A percentile compares a stretch with the other conserved stretches of the same genome.
Conservation (phyloP, 2,888 invertebrate genomes). For the Tenthredo amoena region DNA sequence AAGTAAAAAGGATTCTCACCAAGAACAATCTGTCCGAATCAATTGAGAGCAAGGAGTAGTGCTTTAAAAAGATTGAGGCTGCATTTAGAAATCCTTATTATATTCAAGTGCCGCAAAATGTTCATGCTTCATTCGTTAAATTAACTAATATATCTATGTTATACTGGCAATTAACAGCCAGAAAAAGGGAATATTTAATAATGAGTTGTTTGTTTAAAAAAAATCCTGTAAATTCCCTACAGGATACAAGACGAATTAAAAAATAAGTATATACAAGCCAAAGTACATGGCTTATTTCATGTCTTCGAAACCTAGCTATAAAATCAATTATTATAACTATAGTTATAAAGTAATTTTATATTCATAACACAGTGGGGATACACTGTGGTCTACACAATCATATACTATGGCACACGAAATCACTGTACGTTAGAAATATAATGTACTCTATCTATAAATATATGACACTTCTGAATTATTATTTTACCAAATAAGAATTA, state of each 20-base stretch:
- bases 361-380: constrained; percentile 23
- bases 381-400: constrained; percentile 50
- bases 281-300: constrained; percentile 50
- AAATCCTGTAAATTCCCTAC: constrained; percentile 42
- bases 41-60: background rate
- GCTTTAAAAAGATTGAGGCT: background rate
- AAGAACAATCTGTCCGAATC: background rate
- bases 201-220: constrained; percentile 48
- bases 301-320: constrained; percentile 45
- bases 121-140: constrained; percentile 22
- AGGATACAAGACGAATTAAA: constrained; percentile 46
- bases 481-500: constrained; percentile 21
- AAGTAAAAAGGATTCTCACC: background rate
- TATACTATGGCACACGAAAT: constrained; percentile 48
- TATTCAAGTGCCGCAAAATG: constrained; percentile 35
- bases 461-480: constrained; percentile 17
- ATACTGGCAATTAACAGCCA: background rate
- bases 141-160: constrained; percentile 6
- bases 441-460: constrained; percentile 12
- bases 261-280: constrained; percentile 45
- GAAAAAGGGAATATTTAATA: background rate
- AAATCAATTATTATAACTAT: constrained; percentile 34
- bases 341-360: constrained; percentile 47
- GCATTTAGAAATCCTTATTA: constrained; percentile 33
- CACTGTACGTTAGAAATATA: constrained; percentile 31